Conservation (phyloP, 2,797 vertebrate genomes). For the Tamandua tetradactyla region DNA sequence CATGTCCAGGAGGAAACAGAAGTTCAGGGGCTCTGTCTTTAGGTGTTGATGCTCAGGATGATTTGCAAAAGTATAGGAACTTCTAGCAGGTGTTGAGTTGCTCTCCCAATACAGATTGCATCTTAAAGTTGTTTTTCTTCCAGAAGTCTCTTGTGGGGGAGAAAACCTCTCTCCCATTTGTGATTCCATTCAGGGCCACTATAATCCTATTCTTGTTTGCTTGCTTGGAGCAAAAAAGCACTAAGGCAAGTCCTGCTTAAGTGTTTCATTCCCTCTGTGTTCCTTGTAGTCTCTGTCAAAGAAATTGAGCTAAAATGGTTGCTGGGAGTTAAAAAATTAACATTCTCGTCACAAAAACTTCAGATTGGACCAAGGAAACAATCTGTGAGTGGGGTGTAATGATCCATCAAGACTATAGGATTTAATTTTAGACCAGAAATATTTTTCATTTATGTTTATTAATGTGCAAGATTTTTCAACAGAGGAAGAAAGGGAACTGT, state of each 20-base stretch:
- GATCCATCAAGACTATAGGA: conserved; percentile 57
- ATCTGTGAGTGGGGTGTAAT: conserved; percentile 54
- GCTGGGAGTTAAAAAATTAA: conserved; percentile 66
- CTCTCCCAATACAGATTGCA: not conserved
- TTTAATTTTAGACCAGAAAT: conserved; percentile 67
- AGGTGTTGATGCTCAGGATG: not conserved
- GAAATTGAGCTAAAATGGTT: conserved; percentile 53
- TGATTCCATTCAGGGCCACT: not conserved
- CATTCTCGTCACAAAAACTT: conserved; percentile 57
- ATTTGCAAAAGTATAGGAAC: conserved; percentile 57
- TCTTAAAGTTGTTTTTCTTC: not conserved
- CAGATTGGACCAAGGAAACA: not conserved
- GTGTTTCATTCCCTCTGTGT: conserved; percentile 52
- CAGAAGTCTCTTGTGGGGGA: not conserved
- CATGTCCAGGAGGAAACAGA: conserved; percentile 38
- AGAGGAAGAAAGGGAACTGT: conserved; percentile 23
- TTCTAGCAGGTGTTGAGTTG: not conserved
- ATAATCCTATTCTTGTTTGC: conserved; percentile 57
- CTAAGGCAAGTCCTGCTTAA: not conserved
- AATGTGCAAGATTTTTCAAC: conserved; percentile 50
- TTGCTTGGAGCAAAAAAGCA: conserved; percentile 53
- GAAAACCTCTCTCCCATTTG: not conserved
- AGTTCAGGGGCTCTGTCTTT: not conserved
- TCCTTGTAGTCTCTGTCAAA: conserved; percentile 59
- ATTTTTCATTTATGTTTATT: conserved; percentile 63